Conservation (phyloP, 1,140 invertebrate genomes). For the Drosophila murphyi region DNA sequence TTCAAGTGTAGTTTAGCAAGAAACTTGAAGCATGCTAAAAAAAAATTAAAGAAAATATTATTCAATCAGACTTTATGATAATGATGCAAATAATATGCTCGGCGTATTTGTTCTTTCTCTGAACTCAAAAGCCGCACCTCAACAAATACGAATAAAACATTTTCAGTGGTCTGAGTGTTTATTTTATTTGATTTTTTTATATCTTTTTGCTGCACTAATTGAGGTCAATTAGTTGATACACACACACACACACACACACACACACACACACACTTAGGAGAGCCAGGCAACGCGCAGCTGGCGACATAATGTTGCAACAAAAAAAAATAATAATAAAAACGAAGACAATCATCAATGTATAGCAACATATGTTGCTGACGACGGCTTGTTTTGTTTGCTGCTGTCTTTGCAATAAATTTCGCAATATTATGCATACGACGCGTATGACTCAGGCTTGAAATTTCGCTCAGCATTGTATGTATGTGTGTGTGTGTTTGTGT, state of each 20-base stretch:
- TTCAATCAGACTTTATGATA: constrained; percentile 12
- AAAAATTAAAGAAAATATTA: constrained; percentile 13
- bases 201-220: constrained; percentile 59
- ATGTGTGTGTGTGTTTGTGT: background rate
- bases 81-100: constrained; percentile 24
- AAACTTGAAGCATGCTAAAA: background rate
- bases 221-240: constrained; percentile 79
- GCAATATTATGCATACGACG: constrained; percentile 65
- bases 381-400: constrained; percentile 24
- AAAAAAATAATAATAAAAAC: background rate
- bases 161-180: constrained; percentile 11
- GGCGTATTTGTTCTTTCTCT: constrained; percentile 6
- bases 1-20: background rate
- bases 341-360: constrained; percentile 65
- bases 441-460: constrained; percentile 37
- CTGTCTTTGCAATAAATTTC: constrained; percentile 55
- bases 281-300: constrained; percentile 18
- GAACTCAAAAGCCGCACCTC: constrained; percentile 33
- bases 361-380: constrained; percentile 51
- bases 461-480: constrained; percentile 10
- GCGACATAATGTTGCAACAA: constrained; percentile 39
- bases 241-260: constrained; percentile 32
- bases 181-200: constrained; percentile 29
- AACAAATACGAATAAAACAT: constrained; percentile 34
- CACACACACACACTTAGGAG: constrained; percentile 3